Percentiles rank a stretch among this genome's conserved stretches.
phyloP scores from a whole-genome alignment of 1,140 invertebrate genomes.

The Steinernema khuongi region DNA sequence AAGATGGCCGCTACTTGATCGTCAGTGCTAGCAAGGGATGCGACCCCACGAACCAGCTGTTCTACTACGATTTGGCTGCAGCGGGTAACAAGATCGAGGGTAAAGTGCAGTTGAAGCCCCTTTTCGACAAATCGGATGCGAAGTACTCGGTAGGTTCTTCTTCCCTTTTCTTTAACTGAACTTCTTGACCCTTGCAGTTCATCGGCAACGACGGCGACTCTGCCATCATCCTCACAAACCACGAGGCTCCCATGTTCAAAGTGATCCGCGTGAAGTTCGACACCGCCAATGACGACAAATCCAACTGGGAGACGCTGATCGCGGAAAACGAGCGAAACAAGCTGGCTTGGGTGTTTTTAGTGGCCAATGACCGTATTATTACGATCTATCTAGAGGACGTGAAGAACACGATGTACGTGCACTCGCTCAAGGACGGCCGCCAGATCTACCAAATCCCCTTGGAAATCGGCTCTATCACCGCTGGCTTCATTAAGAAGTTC shows the following conservation, averaged over 20 bases:
- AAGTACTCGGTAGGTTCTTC: constrained; percentile 75
- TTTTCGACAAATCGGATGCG: constrained; percentile 79
- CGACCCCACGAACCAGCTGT: constrained; percentile 53
- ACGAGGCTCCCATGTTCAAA: constrained; percentile 82
- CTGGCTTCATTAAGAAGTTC: constrained; percentile 76
- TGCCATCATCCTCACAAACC: constrained; percentile 84
- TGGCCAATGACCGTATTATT: constrained; percentile 79
- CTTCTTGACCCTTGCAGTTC: constrained; percentile 71
- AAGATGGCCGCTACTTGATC: constrained; percentile 52
- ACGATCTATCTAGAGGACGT: constrained; percentile 88
- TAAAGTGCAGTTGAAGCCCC: constrained; percentile 53
- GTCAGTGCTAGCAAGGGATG: constrained; percentile 47
- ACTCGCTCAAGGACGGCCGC: constrained; percentile 71
- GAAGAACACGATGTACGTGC: constrained; percentile 78
- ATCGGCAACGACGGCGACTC: constrained; percentile 79
- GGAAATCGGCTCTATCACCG: constrained; percentile 77
- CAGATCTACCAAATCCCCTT: constrained; percentile 63
- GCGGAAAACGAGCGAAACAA: constrained; percentile 79
- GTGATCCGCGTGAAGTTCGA: constrained; percentile 82
- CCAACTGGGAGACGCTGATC: constrained; percentile 78
- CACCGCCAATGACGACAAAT: constrained; percentile 63
- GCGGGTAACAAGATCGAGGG: constrained; percentile 44
- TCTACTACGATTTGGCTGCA: constrained; percentile 50
- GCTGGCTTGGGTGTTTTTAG: constrained; percentile 77
- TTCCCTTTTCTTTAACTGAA: constrained; percentile 9